Evolutionary conservation across 2,113 vertebrate species (phyloP).

Genomic region (Oreotragus oreotragus): DNA sequence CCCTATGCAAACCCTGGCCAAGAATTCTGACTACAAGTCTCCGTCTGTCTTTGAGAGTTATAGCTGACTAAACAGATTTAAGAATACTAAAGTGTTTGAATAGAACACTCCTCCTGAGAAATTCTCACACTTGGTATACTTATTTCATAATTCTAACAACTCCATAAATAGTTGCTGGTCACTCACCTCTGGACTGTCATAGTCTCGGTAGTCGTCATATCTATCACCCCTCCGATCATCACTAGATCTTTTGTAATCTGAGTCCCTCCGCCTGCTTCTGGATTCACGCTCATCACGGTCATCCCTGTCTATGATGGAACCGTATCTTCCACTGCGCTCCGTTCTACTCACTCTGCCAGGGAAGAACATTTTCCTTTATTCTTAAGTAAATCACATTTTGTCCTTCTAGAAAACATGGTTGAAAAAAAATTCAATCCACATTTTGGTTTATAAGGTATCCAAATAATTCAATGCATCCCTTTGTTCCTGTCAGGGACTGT

Average conservation of each 20-base stretch:
- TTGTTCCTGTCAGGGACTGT: neutral
- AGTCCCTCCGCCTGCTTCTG: slow-evolving; percentile 87
- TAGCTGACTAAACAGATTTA: neutral
- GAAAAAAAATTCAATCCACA: neutral
- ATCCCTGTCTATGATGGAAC: slow-evolving; percentile 91
- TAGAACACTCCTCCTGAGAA: neutral
- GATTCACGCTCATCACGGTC: slow-evolving; percentile 89
- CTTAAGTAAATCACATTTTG: neutral
- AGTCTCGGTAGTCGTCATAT: slow-evolving; percentile 91
- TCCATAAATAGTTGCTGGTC: neutral
- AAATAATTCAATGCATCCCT: neutral
- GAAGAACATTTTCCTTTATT: slow-evolving; percentile 35
- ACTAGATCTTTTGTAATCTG: slow-evolving; percentile 89
- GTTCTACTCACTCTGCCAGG: slow-evolving; percentile 90
- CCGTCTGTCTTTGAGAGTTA: neutral
- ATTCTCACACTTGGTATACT: neutral
- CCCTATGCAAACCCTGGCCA: neutral
- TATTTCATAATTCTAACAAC: neutral
- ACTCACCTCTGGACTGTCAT: slow-evolving; percentile 87
- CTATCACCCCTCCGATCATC: slow-evolving; percentile 91
- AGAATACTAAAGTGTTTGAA: neutral
- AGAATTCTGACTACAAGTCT: neutral
- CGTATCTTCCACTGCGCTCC: slow-evolving; percentile 95
- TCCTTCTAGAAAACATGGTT: neutral
- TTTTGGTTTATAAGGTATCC: neutral